Evolutionary conservation across 2,113 vertebrate species (phyloP).

Genomic region (Neofelis nebulosa): DNA sequence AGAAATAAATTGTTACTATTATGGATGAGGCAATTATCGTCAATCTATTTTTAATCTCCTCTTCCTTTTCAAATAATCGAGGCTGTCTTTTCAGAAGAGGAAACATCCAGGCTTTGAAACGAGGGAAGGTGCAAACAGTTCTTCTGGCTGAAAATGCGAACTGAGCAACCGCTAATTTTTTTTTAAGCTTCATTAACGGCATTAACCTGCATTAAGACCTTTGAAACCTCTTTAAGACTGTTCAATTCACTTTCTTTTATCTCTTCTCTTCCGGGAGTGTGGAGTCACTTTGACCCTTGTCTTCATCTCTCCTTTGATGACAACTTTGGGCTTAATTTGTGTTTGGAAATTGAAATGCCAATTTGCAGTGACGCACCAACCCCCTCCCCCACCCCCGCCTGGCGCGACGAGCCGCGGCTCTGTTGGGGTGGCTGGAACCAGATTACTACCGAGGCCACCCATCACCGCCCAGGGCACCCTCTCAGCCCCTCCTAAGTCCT

Average conservation of each 20-base stretch:
- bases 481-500: neutral
- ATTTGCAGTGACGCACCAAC: conserved; percentile 83
- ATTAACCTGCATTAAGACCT: conserved; percentile 89
- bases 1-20: conserved; percentile 85
- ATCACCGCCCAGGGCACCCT: neutral
- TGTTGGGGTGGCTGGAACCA: neutral
- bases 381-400: neutral
- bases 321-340: conserved; percentile 88
- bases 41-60: conserved; percentile 86
- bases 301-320: conserved; percentile 86
- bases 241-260: conserved; percentile 91
- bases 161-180: conserved; percentile 83
- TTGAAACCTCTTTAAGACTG: conserved; percentile 91
- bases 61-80: conserved; percentile 84
- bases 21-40: conserved; percentile 83
- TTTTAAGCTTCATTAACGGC: conserved; percentile 86
- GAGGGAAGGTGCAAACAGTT: conserved; percentile 84
- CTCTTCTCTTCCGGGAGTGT: conserved; percentile 85
- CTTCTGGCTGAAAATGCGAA: conserved; percentile 84
- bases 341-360: conserved; percentile 89
- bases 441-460: neutral
- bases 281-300: conserved; percentile 89
- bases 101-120: conserved; percentile 87
- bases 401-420: no score
- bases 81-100: conserved; percentile 86